These are phyloP conservation scores for Carassius auratus DNA, from an alignment of 2,113 vertebrate genomes.

Conservation along the genomic window DNA sequence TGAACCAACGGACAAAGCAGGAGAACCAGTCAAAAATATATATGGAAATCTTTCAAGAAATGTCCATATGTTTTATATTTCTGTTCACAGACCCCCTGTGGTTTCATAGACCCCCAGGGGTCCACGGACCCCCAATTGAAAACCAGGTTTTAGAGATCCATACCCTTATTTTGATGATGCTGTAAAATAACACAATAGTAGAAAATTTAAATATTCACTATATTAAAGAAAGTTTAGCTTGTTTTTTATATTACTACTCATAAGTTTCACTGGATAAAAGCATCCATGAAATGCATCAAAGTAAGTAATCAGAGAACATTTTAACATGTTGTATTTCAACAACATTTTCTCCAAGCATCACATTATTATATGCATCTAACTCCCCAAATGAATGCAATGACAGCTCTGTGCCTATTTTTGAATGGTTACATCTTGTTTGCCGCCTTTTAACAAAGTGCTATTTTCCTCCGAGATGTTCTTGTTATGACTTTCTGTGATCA, in stretches of 20 bases:
- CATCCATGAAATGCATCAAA: not conserved
- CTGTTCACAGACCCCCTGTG: not conserved
- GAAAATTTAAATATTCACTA: not conserved
- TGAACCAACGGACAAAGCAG: not conserved
- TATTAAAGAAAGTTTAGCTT: not conserved
- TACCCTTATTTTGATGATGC: not conserved
- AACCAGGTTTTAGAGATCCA: not conserved
- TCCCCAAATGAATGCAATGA: constrained; percentile 28
- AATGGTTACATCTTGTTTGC: constrained; percentile 16
- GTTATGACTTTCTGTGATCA: constrained; percentile 16
- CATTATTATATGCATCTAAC: constrained; percentile 22
- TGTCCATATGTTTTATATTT: not conserved
- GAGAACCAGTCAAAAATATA: not conserved
- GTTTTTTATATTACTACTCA: not conserved
- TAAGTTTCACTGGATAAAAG: not conserved
- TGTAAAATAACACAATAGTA: not conserved
- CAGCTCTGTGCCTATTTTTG: constrained; percentile 21
- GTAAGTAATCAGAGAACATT: not conserved
- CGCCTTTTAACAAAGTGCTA: constrained; percentile 24
- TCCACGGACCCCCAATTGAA: not conserved
- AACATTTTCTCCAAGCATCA: not conserved
- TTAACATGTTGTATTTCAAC: not conserved
- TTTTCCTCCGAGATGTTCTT: constrained; percentile 23
- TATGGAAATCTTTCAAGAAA: not conserved
- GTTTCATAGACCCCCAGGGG: not conserved